These are phyloP conservation scores for Neelides folsomi DNA, from an alignment of 2,888 invertebrate species.

Conservation along the genomic window DNA sequence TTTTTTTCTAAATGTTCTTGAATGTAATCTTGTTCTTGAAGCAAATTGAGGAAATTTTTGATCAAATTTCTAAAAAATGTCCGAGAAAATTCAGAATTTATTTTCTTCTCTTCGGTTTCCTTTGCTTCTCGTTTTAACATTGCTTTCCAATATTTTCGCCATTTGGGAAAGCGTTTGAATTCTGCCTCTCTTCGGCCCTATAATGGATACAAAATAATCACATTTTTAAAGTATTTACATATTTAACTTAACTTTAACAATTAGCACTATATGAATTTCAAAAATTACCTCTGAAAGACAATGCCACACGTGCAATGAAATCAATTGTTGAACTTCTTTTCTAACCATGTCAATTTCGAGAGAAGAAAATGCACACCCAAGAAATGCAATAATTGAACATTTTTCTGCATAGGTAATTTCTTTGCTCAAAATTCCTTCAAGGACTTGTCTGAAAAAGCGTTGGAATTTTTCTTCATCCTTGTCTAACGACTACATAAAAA, in stretches of 20 bases:
- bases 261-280: not conserved
- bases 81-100: conserved; percentile 61
- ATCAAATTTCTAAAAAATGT: conserved; percentile 72
- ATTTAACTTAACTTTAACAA: not conserved
- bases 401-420: conserved; percentile 57
- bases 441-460: conserved; percentile 67
- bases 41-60: conserved; percentile 67
- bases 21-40: conserved; percentile 45
- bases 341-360: conserved; percentile 90
- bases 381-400: conserved; percentile 53
- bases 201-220: not conserved
- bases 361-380: conserved; percentile 94
- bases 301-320: conserved; percentile 87
- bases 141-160: conserved; percentile 82
- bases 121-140: conserved; percentile 64
- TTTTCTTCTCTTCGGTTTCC: conserved; percentile 29
- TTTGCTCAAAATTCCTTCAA: conserved; percentile 57
- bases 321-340: conserved; percentile 77
- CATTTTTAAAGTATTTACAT: not conserved
- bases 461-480: conserved; percentile 62
- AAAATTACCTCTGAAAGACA: conserved; percentile 59
- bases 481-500: conserved; percentile 54
- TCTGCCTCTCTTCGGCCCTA: conserved; percentile 69
- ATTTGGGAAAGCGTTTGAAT: conserved; percentile 70
- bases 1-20: conserved; percentile 34